Conservation (phyloP, 1,140 invertebrate species). For the Aculops lycopersici region DNA sequence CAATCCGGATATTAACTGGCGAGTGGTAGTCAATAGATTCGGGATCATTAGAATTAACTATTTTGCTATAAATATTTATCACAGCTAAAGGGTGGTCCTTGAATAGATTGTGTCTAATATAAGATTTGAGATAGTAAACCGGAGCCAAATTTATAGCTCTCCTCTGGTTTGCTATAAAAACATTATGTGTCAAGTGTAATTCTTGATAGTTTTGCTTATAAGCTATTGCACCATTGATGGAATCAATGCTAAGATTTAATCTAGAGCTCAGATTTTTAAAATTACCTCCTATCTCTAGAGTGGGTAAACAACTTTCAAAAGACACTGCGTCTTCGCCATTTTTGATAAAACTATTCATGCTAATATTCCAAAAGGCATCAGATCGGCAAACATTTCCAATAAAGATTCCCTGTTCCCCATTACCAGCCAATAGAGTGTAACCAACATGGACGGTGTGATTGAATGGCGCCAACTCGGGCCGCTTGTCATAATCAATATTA, state of each 20-base stretch:
- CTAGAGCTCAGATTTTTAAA: not conserved
- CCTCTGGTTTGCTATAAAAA: conserved; percentile 30
- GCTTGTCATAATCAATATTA: conserved; percentile 56
- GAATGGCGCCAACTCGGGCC: conserved; percentile 35
- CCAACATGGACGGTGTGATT: conserved; percentile 22
- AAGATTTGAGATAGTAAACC: conserved; percentile 34
- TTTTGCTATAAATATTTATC: conserved; percentile 18
- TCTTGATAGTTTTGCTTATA: conserved; percentile 9
- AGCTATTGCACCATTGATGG: not conserved
- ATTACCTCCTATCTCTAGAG: not conserved
- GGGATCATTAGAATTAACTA: conserved; percentile 16
- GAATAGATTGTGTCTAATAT: conserved; percentile 61
- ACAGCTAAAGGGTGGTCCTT: conserved; percentile 40
- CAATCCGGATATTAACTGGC: conserved; percentile 34
- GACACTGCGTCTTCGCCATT: conserved; percentile 37
- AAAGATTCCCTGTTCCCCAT: conserved; percentile 46
- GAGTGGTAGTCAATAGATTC: conserved; percentile 20
- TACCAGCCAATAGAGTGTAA: conserved; percentile 49
- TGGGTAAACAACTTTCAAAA: conserved; percentile 38
- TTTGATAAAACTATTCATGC: conserved; percentile 44
- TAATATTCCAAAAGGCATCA: conserved; percentile 32
- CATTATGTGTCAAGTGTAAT: conserved; percentile 52
- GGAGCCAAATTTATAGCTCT: conserved; percentile 44
- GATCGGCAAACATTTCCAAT: conserved; percentile 26
- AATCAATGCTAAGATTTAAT: not conserved